Evolutionary conservation across 2,888 invertebrate species (phyloP).

Genomic region (Drosophila putrida): DNA sequence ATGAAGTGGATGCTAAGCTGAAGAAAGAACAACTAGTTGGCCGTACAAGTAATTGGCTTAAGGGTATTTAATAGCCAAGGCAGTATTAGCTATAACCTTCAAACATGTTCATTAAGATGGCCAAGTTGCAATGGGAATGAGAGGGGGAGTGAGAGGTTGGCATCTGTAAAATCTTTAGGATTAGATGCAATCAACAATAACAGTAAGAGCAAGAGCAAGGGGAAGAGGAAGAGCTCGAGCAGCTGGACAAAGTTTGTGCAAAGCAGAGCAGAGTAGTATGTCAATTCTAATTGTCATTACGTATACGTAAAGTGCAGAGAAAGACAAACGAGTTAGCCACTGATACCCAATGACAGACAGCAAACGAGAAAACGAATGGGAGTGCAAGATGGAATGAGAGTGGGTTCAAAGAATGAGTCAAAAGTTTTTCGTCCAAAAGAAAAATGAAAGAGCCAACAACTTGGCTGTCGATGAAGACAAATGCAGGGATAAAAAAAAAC

Average conservation of each 20-base stretch:
- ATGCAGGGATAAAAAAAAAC: constrained; percentile 59
- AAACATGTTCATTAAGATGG: constrained; percentile 65
- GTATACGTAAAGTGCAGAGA: constrained; percentile 79
- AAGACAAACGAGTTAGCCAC: constrained; percentile 81
- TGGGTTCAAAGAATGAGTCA: constrained; percentile 47
- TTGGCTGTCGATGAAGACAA: constrained; percentile 81
- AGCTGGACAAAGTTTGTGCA: constrained; percentile 60
- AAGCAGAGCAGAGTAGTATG: constrained; percentile 56
- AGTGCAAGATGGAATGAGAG: constrained; percentile 13
- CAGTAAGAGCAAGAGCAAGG: constrained; percentile 27
- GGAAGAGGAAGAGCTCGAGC: constrained; percentile 40
- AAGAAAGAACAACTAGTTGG: constrained; percentile 1
- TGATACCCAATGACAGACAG: constrained; percentile 74
- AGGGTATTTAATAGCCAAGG: constrained; percentile 45
- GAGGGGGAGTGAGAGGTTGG: constrained; percentile 5
- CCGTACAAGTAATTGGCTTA: constrained; percentile 33
- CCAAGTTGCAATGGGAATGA: constrained; percentile 31
- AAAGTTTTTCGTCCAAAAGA: constrained; percentile 76
- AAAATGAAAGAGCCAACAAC: constrained; percentile 79
- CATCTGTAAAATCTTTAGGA: constrained; percentile 76
- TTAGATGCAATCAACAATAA: constrained; percentile 82
- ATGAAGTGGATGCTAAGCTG: not conserved
- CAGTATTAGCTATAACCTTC: constrained; percentile 25
- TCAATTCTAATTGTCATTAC: constrained; percentile 81
- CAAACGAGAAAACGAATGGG: constrained; percentile 61